Conservation (phyloP, 2,888 invertebrate genomes). For the Archips xylosteana region DNA sequence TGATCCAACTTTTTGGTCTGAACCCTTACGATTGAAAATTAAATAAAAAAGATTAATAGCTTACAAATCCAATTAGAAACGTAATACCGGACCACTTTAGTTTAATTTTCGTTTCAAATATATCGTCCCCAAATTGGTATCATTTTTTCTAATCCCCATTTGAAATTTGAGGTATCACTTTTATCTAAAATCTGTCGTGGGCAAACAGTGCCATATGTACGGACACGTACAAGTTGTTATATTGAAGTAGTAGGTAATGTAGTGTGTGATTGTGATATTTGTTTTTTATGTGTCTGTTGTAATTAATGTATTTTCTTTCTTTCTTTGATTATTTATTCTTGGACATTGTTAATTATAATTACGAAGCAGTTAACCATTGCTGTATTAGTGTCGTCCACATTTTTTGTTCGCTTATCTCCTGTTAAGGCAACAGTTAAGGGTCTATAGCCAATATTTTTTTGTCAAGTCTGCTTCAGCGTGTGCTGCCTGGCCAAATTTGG, state of each 20-base stretch:
- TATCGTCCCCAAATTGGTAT: slow-evolving; percentile 63
- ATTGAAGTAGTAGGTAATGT: slow-evolving; percentile 42
- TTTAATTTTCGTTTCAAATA: slow-evolving; percentile 51
- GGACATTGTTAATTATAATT: too few relatives aligned
- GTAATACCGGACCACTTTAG: slow-evolving; percentile 50
- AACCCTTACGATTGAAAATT: too few relatives aligned
- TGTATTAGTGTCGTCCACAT: too few relatives aligned
- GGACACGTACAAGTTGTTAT: slow-evolving; percentile 45
- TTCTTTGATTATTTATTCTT: too few relatives aligned
- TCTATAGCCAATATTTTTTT: too few relatives aligned
- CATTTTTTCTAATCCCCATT: slow-evolving; percentile 66
- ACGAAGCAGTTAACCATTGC: too few relatives aligned
- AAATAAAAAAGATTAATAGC: not conserved
- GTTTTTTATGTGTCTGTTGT: too few relatives aligned
- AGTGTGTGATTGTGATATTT: not conserved
- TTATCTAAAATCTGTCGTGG: slow-evolving; percentile 66
- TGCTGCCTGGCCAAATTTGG: too few relatives aligned
- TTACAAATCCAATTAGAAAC: slow-evolving; percentile 54
- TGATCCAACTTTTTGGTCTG: not conserved
- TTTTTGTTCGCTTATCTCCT: too few relatives aligned
- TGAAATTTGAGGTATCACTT: slow-evolving; percentile 64
- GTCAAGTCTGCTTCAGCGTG: too few relatives aligned
- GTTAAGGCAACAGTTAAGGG: too few relatives aligned
- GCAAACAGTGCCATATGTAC: slow-evolving; percentile 66
- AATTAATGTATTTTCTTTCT: too few relatives aligned